Percentiles rank a stretch among this genome's conserved stretches.
phyloP scores from a whole-genome alignment of 2,888 invertebrate species.

The Ophion slaviceki region DNA sequence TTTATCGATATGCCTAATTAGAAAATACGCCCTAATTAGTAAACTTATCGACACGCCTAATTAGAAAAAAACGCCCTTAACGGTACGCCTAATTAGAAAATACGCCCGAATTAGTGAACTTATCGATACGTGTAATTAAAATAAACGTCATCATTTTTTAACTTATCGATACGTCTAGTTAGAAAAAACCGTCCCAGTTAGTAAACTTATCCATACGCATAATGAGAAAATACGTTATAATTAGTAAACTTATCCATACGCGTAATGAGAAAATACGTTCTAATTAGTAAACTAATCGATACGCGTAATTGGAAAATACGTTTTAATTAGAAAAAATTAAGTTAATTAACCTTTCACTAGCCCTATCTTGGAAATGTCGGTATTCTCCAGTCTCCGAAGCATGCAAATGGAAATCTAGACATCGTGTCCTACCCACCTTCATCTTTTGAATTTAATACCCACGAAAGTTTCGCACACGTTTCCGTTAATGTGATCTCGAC shows the following conservation, averaged over 20 bases:
- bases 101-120: no score
- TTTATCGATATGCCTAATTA: no score
- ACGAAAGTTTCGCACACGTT: slow-evolving; percentile 23
- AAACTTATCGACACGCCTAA: no score
- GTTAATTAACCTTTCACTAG: background rate
- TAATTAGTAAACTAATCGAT: background rate
- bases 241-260: background rate
- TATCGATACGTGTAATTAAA: no score
- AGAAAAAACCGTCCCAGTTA: no score
- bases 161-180: no score
- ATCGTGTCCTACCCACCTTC: background rate
- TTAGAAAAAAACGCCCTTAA: no score
- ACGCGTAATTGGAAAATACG: background rate
- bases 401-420: background rate
- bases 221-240: background rate
- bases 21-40: no score
- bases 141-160: accelerated
- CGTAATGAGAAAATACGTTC: background rate
- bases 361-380: background rate
- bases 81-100: no score
- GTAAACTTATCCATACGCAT: background rate
- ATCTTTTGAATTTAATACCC: slow-evolving; percentile 13
- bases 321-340: background rate
- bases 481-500: slow-evolving; percentile 56
- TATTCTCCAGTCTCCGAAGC: background rate